Evolutionary conservation across 2,113 vertebrate species (phyloP).

Genomic region (Hemiscyllium ocellatum): DNA sequence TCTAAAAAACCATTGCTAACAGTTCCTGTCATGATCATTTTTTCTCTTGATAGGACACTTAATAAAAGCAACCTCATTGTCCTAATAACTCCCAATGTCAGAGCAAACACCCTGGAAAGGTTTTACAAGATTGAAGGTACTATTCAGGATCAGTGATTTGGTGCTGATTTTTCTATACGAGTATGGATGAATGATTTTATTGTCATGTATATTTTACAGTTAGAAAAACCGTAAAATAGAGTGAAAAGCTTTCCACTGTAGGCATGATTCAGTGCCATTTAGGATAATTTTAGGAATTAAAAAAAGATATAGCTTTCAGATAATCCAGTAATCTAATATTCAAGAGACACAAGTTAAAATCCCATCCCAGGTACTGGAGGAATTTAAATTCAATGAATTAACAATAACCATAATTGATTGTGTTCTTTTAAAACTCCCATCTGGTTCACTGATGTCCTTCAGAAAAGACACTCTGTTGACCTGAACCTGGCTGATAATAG

Average conservation of each 20-base stretch:
- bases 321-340: neutral
- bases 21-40: neutral
- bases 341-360: neutral
- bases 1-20: neutral
- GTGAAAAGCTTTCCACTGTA: too few species aligned
- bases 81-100: neutral
- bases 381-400: neutral
- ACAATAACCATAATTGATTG: neutral
- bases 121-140: neutral
- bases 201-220: too few species aligned
- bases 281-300: too few species aligned
- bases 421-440: neutral
- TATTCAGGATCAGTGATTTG: neutral
- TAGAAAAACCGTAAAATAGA: too few species aligned
- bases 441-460: neutral
- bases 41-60: neutral
- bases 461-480: neutral
- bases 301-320: too few species aligned
- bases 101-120: neutral
- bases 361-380: neutral
- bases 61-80: neutral
- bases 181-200: too few species aligned
- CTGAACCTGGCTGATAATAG: too few species aligned
- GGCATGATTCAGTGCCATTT: too few species aligned
- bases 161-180: neutral